phyloP scores from a whole-genome alignment of 1,140 invertebrate genomes.

The Apis dorsata region DNA sequence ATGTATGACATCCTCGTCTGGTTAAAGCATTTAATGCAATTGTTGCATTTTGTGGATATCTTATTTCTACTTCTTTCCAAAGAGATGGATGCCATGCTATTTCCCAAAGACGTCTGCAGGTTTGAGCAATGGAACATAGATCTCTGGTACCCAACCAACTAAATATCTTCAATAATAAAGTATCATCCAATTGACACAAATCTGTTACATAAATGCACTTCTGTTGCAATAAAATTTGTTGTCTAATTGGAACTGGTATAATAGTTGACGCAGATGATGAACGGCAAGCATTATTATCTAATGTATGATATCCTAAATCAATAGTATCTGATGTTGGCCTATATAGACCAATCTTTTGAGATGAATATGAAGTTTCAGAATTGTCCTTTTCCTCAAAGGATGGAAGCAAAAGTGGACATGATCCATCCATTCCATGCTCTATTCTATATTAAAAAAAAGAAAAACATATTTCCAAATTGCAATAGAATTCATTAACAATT shows the following conservation, averaged over 20 bases:
- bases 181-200: slow-evolving; percentile 79
- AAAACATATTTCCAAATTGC: neutral
- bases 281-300: slow-evolving; percentile 75
- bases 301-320: slow-evolving; percentile 76
- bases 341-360: slow-evolving; percentile 69
- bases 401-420: slow-evolving; percentile 70
- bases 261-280: slow-evolving; percentile 65
- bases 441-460: slow-evolving; percentile 61
- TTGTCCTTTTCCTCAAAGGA: slow-evolving; percentile 68
- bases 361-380: slow-evolving; percentile 63
- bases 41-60: slow-evolving; percentile 82
- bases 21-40: slow-evolving; percentile 80
- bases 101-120: slow-evolving; percentile 90
- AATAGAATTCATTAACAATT: neutral
- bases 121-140: slow-evolving; percentile 88
- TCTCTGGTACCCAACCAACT: slow-evolving; percentile 89
- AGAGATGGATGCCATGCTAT: slow-evolving; percentile 90
- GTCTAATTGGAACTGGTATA: slow-evolving; percentile 51
- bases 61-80: slow-evolving; percentile 87
- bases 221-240: slow-evolving; percentile 54
- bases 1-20: slow-evolving; percentile 80
- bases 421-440: slow-evolving; percentile 78
- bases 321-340: slow-evolving; percentile 71
- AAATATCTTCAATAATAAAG: slow-evolving; percentile 84
- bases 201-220: slow-evolving; percentile 52